Conservation (phyloP, 2,797 vertebrate species). For the Lagodon rhomboides region DNA sequence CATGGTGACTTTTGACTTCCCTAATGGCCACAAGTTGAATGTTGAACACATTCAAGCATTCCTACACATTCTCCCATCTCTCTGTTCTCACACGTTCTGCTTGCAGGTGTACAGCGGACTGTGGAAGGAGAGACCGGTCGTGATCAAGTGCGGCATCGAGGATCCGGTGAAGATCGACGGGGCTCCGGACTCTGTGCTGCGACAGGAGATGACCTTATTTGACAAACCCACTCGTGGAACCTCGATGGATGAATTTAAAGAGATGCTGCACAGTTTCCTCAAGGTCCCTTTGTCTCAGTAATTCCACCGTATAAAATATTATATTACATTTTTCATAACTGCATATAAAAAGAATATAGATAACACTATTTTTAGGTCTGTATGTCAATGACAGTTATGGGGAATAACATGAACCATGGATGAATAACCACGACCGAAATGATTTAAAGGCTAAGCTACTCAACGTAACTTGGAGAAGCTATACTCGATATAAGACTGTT, state of each 20-base stretch:
- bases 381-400: too few species aligned
- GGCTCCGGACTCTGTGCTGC: constrained; percentile 75
- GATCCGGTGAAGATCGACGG: constrained; percentile 83
- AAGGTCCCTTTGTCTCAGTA: constrained; percentile 85
- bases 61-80: too few species aligned
- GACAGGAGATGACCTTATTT: constrained; percentile 90
- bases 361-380: too few species aligned
- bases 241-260: constrained; percentile 96
- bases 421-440: too few species aligned
- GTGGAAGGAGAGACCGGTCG: constrained; percentile 93
- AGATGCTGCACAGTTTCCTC: constrained; percentile 95
- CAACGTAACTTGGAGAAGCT: too few species aligned
- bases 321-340: too few species aligned
- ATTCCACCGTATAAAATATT: background rate
- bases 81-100: background rate
- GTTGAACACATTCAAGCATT: background rate
- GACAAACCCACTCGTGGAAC: constrained; percentile 96
- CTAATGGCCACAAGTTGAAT: too few species aligned
- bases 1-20: background rate
- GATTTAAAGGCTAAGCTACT: too few species aligned
- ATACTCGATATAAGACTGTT: too few species aligned
- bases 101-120: constrained; percentile 92
- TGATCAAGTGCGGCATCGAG: constrained; percentile 94
- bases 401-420: too few species aligned
- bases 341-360: too few species aligned